Evolutionary conservation across 2,113 vertebrate species (phyloP).

Genomic region (Neolamprologus modestus): DNA sequence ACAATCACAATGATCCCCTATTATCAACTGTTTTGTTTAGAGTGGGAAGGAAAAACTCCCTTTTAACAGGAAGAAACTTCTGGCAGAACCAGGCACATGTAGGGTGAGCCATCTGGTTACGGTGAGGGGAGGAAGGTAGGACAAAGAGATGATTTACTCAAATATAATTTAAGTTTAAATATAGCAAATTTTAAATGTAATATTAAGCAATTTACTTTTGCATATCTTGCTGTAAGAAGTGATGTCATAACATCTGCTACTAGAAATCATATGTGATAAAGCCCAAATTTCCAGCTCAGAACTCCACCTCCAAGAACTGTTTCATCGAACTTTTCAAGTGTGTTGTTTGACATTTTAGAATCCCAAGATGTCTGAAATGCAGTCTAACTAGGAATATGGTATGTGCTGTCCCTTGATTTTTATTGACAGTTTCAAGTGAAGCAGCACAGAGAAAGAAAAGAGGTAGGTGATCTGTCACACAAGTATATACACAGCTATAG

Average conservation of each 20-base stretch:
- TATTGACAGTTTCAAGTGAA: background rate
- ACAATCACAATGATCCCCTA: background rate
- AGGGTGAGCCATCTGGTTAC: background rate
- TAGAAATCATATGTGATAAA: background rate
- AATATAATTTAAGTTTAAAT: background rate
- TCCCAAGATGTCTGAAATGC: background rate
- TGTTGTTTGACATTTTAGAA: background rate
- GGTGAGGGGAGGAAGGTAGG: fast-evolving
- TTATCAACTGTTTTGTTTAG: background rate
- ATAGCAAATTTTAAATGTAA: fast-evolving
- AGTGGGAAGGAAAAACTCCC: background rate
- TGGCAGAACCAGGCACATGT: background rate
- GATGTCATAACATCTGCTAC: background rate
- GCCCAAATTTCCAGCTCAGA: background rate
- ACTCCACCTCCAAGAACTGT: background rate
- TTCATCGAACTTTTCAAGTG: background rate
- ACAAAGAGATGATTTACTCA: fast-evolving
- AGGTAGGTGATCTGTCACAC: background rate
- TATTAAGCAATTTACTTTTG: background rate
- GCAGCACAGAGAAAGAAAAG: background rate
- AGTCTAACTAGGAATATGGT: background rate
- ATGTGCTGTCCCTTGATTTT: background rate
- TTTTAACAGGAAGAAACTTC: background rate
- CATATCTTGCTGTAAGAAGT: background rate
- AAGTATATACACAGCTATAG: background rate